Conservation (phyloP, 35 echinoderm and acorn worm species). For the Strongylocentrotus purpuratus region DNA sequence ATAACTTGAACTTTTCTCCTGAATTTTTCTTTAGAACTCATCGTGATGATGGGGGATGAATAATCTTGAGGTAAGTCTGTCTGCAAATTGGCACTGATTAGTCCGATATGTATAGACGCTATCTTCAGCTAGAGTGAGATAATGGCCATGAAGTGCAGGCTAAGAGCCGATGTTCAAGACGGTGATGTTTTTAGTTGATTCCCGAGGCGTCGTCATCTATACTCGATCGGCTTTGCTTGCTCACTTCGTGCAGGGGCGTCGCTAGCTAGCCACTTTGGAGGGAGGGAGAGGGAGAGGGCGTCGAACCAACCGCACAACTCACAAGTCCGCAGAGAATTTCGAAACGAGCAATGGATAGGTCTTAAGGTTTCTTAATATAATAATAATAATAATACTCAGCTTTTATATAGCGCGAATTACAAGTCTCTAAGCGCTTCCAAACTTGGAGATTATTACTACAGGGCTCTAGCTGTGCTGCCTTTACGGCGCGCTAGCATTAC, state of each 20-base stretch:
- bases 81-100: constrained; percentile 1
- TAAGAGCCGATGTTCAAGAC: not conserved
- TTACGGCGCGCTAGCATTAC: no score
- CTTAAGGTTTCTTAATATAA: no score
- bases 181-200: not conserved
- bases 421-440: no score
- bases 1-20: not conserved
- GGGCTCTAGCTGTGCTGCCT: no score
- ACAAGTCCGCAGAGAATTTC: no score
- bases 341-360: no score
- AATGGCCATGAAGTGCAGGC: not conserved
- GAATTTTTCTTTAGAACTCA: not conserved
- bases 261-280: no score
- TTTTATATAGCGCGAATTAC: no score
- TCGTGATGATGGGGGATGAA: not conserved
- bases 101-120: not conserved
- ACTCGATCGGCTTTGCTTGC: not conserved
- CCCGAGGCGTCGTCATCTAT: not conserved
- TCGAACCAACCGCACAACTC: no score
- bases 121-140: not conserved
- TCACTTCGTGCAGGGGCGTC: not conserved
- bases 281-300: no score
- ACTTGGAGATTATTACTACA: no score
- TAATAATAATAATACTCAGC: no score
- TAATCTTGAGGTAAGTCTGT: not conserved